Percentiles rank a stretch among this genome's conserved stretches.
phyloP scores from a whole-genome alignment of 2,113 vertebrate species.

The Clarias gariepinus region DNA sequence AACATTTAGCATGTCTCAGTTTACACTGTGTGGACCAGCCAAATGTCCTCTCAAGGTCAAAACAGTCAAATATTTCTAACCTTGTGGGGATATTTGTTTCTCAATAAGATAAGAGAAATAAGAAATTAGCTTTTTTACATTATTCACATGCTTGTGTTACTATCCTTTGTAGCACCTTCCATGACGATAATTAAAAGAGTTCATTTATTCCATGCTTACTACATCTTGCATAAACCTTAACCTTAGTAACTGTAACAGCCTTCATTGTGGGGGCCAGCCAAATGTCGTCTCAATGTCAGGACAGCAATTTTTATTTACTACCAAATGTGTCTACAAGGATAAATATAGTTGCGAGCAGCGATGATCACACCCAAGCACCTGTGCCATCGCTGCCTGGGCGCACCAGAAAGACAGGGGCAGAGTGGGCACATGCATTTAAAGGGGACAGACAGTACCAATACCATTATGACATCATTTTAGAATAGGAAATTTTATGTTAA shows the following conservation, averaged over 20 bases:
- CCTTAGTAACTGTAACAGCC: background rate
- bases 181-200: background rate
- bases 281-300: background rate
- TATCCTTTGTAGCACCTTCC: background rate
- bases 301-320: background rate
- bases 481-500: too few relatives aligned
- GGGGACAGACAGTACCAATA: too few relatives aligned
- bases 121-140: too few relatives aligned
- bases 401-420: too few relatives aligned
- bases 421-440: too few relatives aligned
- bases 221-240: background rate
- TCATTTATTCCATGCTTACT: background rate
- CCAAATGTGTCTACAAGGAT: background rate
- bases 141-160: background rate
- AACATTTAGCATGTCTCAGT: too few relatives aligned
- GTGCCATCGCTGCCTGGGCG: too few relatives aligned
- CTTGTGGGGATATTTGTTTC: background rate
- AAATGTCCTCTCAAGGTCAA: too few relatives aligned
- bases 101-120: background rate
- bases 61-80: background rate
- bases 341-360: background rate
- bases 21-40: too few relatives aligned
- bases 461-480: too few relatives aligned
- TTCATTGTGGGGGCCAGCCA: background rate
- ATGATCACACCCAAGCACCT: too few relatives aligned